phyloP scores from a whole-genome alignment of 2,888 invertebrate species.

The Agrotis ipsilon region DNA sequence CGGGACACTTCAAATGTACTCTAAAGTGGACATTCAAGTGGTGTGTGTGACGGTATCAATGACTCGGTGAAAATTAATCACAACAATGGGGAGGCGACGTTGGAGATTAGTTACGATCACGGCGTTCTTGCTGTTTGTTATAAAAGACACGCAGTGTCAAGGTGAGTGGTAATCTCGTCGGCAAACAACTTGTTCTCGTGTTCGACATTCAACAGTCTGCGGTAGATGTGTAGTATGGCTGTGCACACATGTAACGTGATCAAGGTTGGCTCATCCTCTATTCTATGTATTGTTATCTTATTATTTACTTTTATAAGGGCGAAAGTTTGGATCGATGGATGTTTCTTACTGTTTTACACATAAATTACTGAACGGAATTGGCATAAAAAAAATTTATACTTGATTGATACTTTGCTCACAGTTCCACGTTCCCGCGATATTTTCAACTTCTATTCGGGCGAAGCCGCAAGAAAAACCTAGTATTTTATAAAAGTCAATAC shows the following conservation, averaged over 20 bases:
- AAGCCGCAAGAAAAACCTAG: neutral
- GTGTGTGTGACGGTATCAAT: conserved; percentile 76
- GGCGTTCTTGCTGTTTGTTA: conserved; percentile 84
- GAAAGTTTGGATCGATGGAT: too few species aligned
- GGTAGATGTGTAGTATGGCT: conserved; percentile 14
- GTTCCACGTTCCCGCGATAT: too few species aligned
- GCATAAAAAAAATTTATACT: too few species aligned
- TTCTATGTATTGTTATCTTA: conserved; percentile 23
- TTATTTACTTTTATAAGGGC: too few species aligned
- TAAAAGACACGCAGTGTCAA: conserved; percentile 87
- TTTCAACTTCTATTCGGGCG: too few species aligned
- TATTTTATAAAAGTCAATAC: conserved; percentile 41
- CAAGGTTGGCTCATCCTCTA: conserved; percentile 40
- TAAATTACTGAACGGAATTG: too few species aligned
- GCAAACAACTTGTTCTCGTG: conserved; percentile 37
- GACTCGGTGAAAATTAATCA: conserved; percentile 84
- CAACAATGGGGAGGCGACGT: conserved; percentile 87
- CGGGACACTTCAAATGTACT: conserved; percentile 72
- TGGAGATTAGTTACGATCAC: conserved; percentile 87
- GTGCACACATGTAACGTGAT: conserved; percentile 17
- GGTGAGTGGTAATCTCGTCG: conserved; percentile 73
- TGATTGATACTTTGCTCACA: too few species aligned
- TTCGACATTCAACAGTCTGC: conserved; percentile 40
- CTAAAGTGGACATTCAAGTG: conserved; percentile 67
- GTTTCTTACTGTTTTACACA: too few species aligned